Evolutionary conservation across 2,888 invertebrate genomes (phyloP), one percentile per base, ranked within the genome.

Genomic region (Cataglyphis rosenhaueri): DNA sequence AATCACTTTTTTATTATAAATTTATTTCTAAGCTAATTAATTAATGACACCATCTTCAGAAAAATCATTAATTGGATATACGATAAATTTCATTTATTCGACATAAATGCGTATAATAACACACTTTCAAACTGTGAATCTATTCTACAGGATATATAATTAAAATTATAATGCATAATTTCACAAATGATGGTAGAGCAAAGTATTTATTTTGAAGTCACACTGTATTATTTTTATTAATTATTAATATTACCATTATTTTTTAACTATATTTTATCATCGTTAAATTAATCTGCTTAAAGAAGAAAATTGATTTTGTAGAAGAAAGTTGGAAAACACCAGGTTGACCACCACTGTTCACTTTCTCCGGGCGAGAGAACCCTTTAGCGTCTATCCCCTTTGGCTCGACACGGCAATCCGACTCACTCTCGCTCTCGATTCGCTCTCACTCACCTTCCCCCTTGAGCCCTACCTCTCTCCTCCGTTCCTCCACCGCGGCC

Each of bases 341-440:
- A 41, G 85, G 92, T 93, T 94, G 94, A 85, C 89, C 90, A 93
- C 93, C 94, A 93, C 94, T 93, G 93, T 91, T 92, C 93, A 94
- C 94, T 94, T 94, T 94, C 93, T 93, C 94, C 89, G 73, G 75
- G 90, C 84, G 79, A 89, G 92, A 89, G 90, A 93, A 94, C 93
- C 93, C 93, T 94, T 94, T 93, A 91, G 93, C 91, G 91, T 92
- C 90, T 92, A 91, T 90, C 93, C 85, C 94, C 92, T 91, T 90
- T 87, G 91, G 86, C 88, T 87, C 86, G 88, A 90, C 89, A 87
- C 91, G 90, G 88, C 86, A 89, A 87, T 89, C 86, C 89, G 86
- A 91, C 93, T 93, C 93, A 93, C 93, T 93, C 93, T 93, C 93
- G 89, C 93, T 93, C 92, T 93, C 93, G 89, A 90, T 93, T 92